Evolutionary conservation across 2,113 vertebrate genomes (phyloP), one percentile per base, ranked within the genome.

Genomic region (Alethe castanea): DNA sequence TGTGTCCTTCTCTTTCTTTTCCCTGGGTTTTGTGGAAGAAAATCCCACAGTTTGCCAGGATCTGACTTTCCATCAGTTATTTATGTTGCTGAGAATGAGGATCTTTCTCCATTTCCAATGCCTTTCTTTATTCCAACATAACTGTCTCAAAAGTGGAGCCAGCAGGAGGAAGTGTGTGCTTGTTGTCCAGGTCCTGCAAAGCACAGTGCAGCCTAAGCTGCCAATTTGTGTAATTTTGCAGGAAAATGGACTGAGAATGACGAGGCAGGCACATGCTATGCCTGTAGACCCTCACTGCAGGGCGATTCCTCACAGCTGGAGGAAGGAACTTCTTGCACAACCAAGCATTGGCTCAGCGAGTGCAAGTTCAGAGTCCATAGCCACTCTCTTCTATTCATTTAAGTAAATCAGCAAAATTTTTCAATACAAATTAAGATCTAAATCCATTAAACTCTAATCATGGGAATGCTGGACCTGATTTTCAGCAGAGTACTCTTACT

Each of bases 291-390:
- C 53, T 54, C 52, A 16, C 14, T 33, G 57, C 2, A 1, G 2
- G 8, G 24, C 0, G 0, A 45, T 36, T 67, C 57, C 66, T 76
- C 3, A 0, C 6, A 52, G 16, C 5, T 29, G 16, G 7, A n/a
- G 13, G 8, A 48, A 54, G 29, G 8, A 45, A 35, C 17, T 79
- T 61, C 42, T 36, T 42, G 59, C 31, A 48, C 10, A 20, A 12
- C 12, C 26, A 47, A 56, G 9, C 4, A 1, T 4, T 60, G 29
- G 14, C 48, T 64, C 71, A 45, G 7, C 5, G 33, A 45, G 13
- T 1, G 15, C 1, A 2, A 66, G 11, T 12, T 61, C 23, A 35
- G 52, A 44, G 42, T 38, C 25, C 1, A 1, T 19, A 81, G 12
- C 16, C 16, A 4, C 33, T 59, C 12, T 50, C 9, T 70, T 80